Base-by-base conservation (phyloP, 2,888 invertebrate species). In the Dasypogon diadema region DNA sequence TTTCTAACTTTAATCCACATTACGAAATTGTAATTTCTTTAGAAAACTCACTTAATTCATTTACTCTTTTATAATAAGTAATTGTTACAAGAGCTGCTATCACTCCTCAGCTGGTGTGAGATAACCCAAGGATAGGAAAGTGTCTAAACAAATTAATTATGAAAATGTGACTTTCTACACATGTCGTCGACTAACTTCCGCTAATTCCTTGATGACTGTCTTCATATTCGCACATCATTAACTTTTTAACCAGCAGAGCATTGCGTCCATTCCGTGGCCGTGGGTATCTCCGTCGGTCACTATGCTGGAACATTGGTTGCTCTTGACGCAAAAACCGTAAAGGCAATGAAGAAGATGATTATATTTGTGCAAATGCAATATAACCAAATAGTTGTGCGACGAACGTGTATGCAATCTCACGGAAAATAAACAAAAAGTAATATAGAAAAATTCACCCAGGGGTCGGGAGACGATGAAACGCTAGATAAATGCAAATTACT, bases 401-500 rank as follows among this genome's bases (percentile, higher is more conserved):
- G 8, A 18, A 34, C 55, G 42, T 42, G 24, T 24, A 37, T 14
- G n/a, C 55, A 56, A 12, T 22, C 21, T 24, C 46, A 18, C 18
- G 21, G 37, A 60, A 26, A 51, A 74, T 55, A 26, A 60, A 74
- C 5, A 55, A 34, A 60, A 30, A 26, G 26, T 51, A 21, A 60
- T 58, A 58, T 74, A 48, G 22, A 22, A 60, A 48, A 74, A 74
- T 74, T 60, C 74, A 60, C 60, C 54, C 54, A 34, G 74, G 46
- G 74, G 74, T 74, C 74, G 60, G 48, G 74, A 60, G 74, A 60
- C 58, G 74, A 74, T 74, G 74, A 63, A 60, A 60, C 74, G 74
- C 60, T 74, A 74, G 74, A 74, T 74, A 74, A 74, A 74, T 74
- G 74, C 74, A 74, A 74, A 74, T 74, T 74, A 60, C 74, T 74